Percentiles rank a stretch among this genome's conserved stretches.
phyloP scores from a whole-genome alignment of 1,140 invertebrate species.

The Chironomus tepperi region DNA sequence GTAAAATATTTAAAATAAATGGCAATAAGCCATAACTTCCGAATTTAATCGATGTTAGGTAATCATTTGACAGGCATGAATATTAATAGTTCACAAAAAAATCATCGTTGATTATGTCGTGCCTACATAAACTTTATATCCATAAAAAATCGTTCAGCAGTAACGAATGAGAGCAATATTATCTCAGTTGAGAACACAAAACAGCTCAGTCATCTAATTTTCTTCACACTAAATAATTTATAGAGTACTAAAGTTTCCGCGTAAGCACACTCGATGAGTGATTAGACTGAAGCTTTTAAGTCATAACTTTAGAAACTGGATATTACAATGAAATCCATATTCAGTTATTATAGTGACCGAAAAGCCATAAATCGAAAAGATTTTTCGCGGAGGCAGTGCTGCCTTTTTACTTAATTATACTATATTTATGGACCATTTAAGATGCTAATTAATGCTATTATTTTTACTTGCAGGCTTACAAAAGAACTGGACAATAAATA shows the following conservation, averaged over 20 bases:
- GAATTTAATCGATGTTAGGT: too few species aligned
- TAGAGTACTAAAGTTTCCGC: too few species aligned
- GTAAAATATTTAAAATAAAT: too few species aligned
- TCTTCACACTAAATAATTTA: not conserved
- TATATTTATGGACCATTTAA: not conserved
- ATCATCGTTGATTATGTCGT: too few species aligned
- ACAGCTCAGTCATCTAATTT: too few species aligned
- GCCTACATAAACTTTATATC: too few species aligned
- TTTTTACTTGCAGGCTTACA: not conserved
- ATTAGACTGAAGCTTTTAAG: not conserved
- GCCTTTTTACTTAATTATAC: slow-evolving; percentile 14
- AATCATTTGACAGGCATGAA: too few species aligned
- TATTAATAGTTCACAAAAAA: too few species aligned
- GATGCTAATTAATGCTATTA: not conserved
- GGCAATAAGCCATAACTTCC: too few species aligned
- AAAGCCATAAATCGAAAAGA: not conserved
- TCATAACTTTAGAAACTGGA: not conserved
- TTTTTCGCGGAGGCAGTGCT: not conserved
- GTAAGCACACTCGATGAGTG: not conserved
- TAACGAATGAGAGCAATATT: too few species aligned
- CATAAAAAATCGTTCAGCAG: too few species aligned
- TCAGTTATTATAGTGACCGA: not conserved
- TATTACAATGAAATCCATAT: not conserved
- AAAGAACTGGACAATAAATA: not conserved
- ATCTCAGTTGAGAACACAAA: too few species aligned